Evolutionary conservation across 2,888 invertebrate species (phyloP).

Genomic region (Drosophila demipolita): DNA sequence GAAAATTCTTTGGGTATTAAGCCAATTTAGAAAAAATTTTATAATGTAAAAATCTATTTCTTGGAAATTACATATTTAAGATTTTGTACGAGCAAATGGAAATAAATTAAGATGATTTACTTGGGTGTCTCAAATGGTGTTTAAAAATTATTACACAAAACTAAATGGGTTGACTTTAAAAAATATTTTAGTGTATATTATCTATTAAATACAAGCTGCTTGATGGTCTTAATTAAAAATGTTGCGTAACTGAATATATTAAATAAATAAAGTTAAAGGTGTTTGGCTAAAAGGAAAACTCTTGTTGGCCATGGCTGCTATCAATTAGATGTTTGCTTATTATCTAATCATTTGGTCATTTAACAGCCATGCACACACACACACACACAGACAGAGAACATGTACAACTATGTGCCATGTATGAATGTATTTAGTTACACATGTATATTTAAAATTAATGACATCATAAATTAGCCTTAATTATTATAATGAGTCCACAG

Average conservation of each 20-base stretch:
- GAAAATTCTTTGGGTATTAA: too few relatives aligned
- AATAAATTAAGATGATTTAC: too few relatives aligned
- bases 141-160: neutral
- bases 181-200: neutral
- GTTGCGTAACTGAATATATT: neutral
- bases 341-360: constrained; percentile 51
- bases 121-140: neutral
- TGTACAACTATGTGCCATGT: constrained; percentile 7
- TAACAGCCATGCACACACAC: constrained; percentile 33
- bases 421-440: constrained; percentile 24
- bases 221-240: neutral
- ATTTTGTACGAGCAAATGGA: neutral
- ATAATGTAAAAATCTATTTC: neutral
- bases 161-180: neutral
- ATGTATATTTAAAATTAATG: constrained; percentile 73
- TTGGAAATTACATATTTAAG: neutral
- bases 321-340: constrained; percentile 11
- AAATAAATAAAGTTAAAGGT: neutral
- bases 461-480: constrained; percentile 80
- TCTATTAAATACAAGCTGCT: neutral
- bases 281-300: neutral
- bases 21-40: neutral
- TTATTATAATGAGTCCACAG: constrained; percentile 80
- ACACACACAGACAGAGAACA: constrained; percentile 33
- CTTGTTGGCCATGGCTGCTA: neutral